These are phyloP conservation scores for Solen grandis DNA, from an alignment of 1,140 invertebrate genomes.

Conservation along the genomic window DNA sequence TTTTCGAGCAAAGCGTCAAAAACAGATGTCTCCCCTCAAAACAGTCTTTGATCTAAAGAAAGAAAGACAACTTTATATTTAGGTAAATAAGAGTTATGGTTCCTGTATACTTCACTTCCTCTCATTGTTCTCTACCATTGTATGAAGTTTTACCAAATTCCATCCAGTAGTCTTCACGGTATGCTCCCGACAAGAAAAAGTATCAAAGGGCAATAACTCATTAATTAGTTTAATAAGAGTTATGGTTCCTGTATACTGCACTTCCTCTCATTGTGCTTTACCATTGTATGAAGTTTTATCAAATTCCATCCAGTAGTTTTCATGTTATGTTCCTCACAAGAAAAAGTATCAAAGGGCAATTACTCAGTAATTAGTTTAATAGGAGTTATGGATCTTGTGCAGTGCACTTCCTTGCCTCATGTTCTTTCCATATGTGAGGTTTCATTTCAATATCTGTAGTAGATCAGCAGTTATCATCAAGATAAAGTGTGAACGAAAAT, in stretches of 20 bases:
- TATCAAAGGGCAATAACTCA: constrained; percentile 23
- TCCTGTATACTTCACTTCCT: constrained; percentile 13
- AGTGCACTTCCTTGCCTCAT: background rate
- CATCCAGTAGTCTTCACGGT: constrained; percentile 16
- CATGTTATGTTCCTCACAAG: constrained; percentile 2
- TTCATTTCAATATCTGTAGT: background rate
- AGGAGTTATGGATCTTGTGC: constrained; percentile 21
- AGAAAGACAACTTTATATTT: constrained; percentile 9
- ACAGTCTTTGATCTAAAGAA: constrained; percentile 3
- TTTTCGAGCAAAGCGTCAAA: background rate
- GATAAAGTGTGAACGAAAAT: background rate
- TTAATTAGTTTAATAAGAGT: constrained; percentile 3
- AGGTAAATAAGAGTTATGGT: constrained; percentile 8
- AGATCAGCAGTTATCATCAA: constrained; percentile 16
- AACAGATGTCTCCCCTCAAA: background rate
- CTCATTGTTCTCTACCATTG: constrained; percentile 12
- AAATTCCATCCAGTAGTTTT: constrained; percentile 15
- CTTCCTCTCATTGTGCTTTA: constrained; percentile 5
- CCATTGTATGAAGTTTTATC: constrained; percentile 17
- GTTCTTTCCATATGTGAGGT: background rate
- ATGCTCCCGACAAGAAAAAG: constrained; percentile 18
- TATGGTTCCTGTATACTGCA: background rate
- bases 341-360: constrained; percentile 2
- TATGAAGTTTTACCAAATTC: constrained; percentile 21
- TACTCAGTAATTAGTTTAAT: background rate